A percentile compares a stretch with the other conserved stretches of the same genome.
Conservation (phyloP, 2,888 invertebrate genomes). For the Pollenia angustigena region DNA sequence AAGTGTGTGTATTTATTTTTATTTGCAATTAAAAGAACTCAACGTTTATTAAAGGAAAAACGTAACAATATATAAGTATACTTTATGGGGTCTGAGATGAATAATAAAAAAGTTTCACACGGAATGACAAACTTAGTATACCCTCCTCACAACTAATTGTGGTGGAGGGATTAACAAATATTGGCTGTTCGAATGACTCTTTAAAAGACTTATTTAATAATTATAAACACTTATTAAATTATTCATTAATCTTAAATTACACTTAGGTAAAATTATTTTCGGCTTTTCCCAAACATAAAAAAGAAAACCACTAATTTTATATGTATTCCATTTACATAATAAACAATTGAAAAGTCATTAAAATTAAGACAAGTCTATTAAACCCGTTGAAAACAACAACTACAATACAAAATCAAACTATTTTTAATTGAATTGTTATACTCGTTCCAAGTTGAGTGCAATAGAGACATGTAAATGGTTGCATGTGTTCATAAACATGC, state of each 20-base stretch:
- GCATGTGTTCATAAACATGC: conserved; percentile 16
- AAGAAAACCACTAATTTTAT: background rate
- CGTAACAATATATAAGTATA: too few relatives aligned
- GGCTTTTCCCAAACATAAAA: background rate
- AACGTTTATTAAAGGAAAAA: too few relatives aligned
- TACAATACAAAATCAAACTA: conserved; percentile 41
- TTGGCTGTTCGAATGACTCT: too few relatives aligned
- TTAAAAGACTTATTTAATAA: background rate
- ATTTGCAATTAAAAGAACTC: too few relatives aligned
- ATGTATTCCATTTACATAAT: conserved; percentile 32
- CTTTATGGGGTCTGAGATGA: too few relatives aligned
- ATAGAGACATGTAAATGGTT: conserved; percentile 19
- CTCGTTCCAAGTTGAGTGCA: conserved; percentile 17
- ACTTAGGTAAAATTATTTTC: background rate
- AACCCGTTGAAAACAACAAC: background rate
- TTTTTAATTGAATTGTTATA: conserved; percentile 61
- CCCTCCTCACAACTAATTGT: too few relatives aligned
- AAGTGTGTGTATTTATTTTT: too few relatives aligned
- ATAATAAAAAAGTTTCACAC: too few relatives aligned
- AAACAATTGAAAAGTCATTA: conserved; percentile 63
- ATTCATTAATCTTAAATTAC: conserved; percentile 10
- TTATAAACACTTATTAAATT: conserved; percentile 6
- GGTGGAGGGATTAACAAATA: too few relatives aligned
- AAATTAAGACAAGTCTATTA: conserved; percentile 51
- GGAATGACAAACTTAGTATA: too few relatives aligned